phyloP scores from a whole-genome alignment of 2,113 vertebrate species.

The Plectropomus leopardus region DNA sequence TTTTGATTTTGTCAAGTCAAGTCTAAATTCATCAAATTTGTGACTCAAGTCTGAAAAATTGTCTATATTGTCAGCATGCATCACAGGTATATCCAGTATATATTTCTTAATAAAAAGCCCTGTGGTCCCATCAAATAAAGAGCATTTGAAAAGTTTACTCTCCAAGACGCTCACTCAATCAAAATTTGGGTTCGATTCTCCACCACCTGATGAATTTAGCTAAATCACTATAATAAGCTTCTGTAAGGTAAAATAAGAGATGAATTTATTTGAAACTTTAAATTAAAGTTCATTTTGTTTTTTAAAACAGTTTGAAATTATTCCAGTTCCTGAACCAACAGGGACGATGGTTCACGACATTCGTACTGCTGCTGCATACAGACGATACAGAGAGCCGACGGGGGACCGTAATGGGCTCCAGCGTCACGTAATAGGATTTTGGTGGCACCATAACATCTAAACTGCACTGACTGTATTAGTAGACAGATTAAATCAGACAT shows the following conservation, averaged over 20 bases:
- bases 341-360: slow-evolving; percentile 1
- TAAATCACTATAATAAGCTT: too few relatives aligned
- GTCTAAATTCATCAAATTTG: too few relatives aligned
- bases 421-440: slow-evolving; percentile 65
- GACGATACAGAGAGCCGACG: slow-evolving; percentile 13
- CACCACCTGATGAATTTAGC: neutral
- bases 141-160: neutral
- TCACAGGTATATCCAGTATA: too few relatives aligned
- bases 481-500: slow-evolving; percentile 62
- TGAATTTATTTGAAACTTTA: too few relatives aligned
- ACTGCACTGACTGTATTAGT: slow-evolving; percentile 59
- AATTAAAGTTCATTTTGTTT: neutral
- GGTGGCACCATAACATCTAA: slow-evolving; percentile 31
- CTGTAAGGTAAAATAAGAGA: too few relatives aligned
- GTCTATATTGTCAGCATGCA: too few relatives aligned
- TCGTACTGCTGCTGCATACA: neutral
- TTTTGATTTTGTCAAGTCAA: too few relatives aligned
- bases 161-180: neutral
- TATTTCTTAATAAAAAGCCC: neutral
- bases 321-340: neutral
- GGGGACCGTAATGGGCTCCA: slow-evolving; percentile 26
- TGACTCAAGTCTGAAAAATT: too few relatives aligned
- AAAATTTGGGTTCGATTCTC: neutral
- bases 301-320: neutral
- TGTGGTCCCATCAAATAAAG: neutral